A percentile compares a stretch with the other conserved stretches of the same genome.
Evolutionary conservation across 2,113 vertebrate genomes (phyloP).

Genomic region (Isichthys henryi): DNA sequence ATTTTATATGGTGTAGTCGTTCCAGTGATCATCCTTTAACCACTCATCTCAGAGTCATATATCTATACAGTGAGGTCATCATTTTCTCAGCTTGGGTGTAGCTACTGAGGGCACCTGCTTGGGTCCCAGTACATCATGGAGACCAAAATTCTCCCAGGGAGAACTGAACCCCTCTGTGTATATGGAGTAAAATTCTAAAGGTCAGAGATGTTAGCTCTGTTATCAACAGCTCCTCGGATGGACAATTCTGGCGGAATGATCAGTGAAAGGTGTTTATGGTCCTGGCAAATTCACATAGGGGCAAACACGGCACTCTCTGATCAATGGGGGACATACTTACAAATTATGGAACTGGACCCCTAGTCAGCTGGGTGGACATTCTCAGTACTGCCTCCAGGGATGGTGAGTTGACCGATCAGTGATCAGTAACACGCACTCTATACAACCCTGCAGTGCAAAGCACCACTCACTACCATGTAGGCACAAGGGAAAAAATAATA

Average conservation of each 20-base stretch:
- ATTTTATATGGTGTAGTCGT: neutral
- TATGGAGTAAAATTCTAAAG: neutral
- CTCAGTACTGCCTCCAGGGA: neutral
- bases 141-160: neutral
- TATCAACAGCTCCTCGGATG: neutral
- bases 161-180: neutral
- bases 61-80: neutral
- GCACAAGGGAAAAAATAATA: neutral
- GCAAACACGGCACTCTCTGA: neutral
- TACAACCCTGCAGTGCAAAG: neutral
- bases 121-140: neutral
- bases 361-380: neutral
- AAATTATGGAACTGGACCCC: neutral
- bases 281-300: neutral
- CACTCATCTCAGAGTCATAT: neutral
- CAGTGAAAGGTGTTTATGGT: neutral
- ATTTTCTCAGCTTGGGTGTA: neutral
- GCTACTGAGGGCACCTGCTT: neutral
- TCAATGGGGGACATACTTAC: neutral
- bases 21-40: neutral
- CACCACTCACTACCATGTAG: neutral
- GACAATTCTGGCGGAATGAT: neutral
- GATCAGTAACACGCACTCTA: neutral
- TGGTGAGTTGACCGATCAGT: neutral
- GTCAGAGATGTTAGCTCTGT: neutral